These are phyloP conservation scores for Sympetrum striolatum DNA, from an alignment of 2,888 invertebrate genomes.

Conservation along the genomic window DNA sequence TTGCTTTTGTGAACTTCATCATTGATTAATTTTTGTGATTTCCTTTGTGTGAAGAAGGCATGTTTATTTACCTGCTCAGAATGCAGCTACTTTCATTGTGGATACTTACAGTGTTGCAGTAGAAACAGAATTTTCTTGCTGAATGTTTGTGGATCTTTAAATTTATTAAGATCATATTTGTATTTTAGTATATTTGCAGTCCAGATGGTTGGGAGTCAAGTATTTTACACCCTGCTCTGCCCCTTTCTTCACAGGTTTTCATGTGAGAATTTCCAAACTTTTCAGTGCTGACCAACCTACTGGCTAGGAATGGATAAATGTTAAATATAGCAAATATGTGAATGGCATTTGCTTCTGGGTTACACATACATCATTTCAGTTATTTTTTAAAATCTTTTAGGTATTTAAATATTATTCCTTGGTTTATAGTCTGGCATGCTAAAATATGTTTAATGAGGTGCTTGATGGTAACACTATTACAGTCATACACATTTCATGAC, in stretches of 20 bases:
- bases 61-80: constrained; percentile 41
- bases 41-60: constrained; percentile 36
- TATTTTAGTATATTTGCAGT: constrained; percentile 34
- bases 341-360: constrained; percentile 31
- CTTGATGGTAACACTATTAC: background rate
- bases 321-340: constrained; percentile 26
- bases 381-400: constrained; percentile 11
- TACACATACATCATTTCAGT: background rate
- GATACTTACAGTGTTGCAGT: constrained; percentile 38
- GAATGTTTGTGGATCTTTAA: constrained; percentile 27
- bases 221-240: constrained; percentile 30
- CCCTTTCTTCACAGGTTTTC: constrained; percentile 43
- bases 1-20: constrained; percentile 38
- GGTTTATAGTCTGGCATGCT: constrained; percentile 22
- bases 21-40: constrained; percentile 35
- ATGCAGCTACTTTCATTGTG: constrained; percentile 42
- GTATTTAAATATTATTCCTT: constrained; percentile 18
- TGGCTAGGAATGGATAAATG: constrained; percentile 38
- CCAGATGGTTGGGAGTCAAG: constrained; percentile 30
- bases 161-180: constrained; percentile 21
- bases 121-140: constrained; percentile 33
- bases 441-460: constrained; percentile 16
- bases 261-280: constrained; percentile 34
- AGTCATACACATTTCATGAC: background rate
- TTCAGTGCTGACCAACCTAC: constrained; percentile 37